Percentiles rank a stretch among this genome's conserved stretches.
These are phyloP conservation scores for Petrocephalus schoutedeni DNA, from an alignment of 2,797 vertebrate genomes.

Conservation along the genomic window DNA sequence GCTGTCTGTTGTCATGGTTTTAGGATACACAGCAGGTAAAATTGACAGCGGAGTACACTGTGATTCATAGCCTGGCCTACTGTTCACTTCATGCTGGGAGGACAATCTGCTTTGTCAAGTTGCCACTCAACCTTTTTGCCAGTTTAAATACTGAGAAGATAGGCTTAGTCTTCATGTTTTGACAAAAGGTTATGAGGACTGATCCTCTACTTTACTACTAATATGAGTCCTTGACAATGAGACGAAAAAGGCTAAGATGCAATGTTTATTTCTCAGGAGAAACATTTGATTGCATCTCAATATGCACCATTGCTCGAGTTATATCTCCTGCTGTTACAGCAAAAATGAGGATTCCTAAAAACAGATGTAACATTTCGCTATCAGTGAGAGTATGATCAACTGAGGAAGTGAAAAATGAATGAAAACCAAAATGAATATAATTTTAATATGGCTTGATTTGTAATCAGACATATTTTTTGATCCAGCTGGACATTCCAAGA, in stretches of 20 bases:
- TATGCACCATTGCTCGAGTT: background rate
- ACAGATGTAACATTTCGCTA: background rate
- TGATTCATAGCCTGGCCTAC: constrained; percentile 23
- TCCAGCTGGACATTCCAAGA: background rate
- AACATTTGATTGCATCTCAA: background rate
- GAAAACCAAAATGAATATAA: background rate
- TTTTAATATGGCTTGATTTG: background rate
- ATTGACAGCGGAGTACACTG: constrained; percentile 6
- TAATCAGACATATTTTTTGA: background rate
- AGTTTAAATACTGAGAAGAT: constrained; percentile 3
- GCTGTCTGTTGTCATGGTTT: constrained; percentile 18
- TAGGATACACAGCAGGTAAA: constrained; percentile 13
- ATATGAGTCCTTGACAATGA: background rate
- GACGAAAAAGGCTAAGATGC: background rate
- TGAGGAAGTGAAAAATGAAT: background rate
- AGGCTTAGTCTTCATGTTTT: background rate
- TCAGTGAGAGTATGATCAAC: background rate
- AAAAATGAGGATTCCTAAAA: background rate
- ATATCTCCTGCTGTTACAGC: background rate
- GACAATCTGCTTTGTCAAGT: constrained; percentile 31
- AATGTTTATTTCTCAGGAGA: background rate
- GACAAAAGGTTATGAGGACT: background rate
- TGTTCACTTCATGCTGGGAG: constrained; percentile 20
- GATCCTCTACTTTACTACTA: background rate
- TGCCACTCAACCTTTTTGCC: constrained; percentile 14